Evolutionary conservation across 2,113 vertebrate species (phyloP), one percentile per base, ranked within the genome.

Genomic region (Psophia crepitans): DNA sequence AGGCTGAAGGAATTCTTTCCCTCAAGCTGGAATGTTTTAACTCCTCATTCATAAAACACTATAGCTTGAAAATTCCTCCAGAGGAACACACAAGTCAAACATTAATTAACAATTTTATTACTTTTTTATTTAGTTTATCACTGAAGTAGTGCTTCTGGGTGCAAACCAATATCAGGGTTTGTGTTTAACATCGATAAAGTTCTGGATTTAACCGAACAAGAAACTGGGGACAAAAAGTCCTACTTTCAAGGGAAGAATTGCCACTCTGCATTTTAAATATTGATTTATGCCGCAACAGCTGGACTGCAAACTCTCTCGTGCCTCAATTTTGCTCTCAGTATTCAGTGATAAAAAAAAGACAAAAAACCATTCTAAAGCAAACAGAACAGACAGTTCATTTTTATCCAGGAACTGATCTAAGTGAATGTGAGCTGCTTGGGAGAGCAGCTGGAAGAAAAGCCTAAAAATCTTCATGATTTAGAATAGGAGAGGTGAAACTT

Each of bases 251-350:
- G 51, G 53, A 95, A 94, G 91, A 93, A 83, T 75, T 60, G 63
- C 73, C 37, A 33, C 56, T 78, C 33, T 74, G 37, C 14, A 64
- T 96, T 98, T 97, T 88, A 97, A 97, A 95, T 97, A 97, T 95
- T 97, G 96, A 96, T 98, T 96, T 97, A 94, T 96, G 48, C 24
- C 53, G 80, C 48, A 93, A 80, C 53, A 97, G 71, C 73, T 89
- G 88, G 75, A 90, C 80, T 88, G 71, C 68, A 96, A 89, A 90
- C 28, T 94, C 87, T 44, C 71, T 51, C 43, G 65, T 93, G 84
- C 27, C 74, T 96, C 77, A 56, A 51, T 87, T 95, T 97, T 97
- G 56, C 43, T 97, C 37, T 82, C 44, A 75, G 74, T 96, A 81
- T 97, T 96, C 70, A 58, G 14, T 90, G 75, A 57, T 76, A 44